Conservation (phyloP, 2,113 vertebrate genomes). For the Nycticryphes semicollaris region DNA sequence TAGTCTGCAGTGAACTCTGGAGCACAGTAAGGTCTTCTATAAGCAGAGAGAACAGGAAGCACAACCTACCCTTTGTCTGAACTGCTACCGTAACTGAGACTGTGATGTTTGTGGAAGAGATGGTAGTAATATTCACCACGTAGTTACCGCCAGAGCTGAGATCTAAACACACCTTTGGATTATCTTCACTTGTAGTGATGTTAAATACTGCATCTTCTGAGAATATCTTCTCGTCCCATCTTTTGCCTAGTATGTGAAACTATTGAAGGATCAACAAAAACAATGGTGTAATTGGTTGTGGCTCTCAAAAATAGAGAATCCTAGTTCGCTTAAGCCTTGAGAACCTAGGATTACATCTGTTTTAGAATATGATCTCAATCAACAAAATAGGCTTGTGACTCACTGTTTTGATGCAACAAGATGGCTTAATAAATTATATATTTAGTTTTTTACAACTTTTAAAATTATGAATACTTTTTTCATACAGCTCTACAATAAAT, state of each 20-base stretch:
- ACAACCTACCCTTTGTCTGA: constrained; percentile 54
- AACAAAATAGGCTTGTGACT: background rate
- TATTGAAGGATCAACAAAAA: constrained; percentile 39
- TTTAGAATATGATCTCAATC: background rate
- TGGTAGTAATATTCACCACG: constrained; percentile 79
- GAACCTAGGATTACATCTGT: background rate
- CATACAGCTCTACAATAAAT: background rate
- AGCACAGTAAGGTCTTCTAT: background rate
- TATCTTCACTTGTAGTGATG: constrained; percentile 75
- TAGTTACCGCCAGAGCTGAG: constrained; percentile 87
- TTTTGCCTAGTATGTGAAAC: constrained; percentile 70
- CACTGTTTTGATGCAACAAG: background rate
- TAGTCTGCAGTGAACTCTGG: background rate
- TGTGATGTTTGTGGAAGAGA: constrained; percentile 51
- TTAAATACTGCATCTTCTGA: constrained; percentile 66
- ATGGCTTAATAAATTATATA: background rate
- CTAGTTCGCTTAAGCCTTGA: background rate
- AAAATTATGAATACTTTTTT: background rate
- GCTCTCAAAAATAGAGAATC: background rate
- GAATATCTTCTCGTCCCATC: constrained; percentile 77
- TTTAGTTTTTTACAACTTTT: background rate
- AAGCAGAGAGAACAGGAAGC: background rate
- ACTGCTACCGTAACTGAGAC: constrained; percentile 36
- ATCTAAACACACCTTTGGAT: constrained; percentile 82
- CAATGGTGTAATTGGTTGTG: background rate